Evolutionary conservation across 2,888 invertebrate species (phyloP), one percentile per base, ranked within the genome.

Genomic region (Anagyrus pseudococci): DNA sequence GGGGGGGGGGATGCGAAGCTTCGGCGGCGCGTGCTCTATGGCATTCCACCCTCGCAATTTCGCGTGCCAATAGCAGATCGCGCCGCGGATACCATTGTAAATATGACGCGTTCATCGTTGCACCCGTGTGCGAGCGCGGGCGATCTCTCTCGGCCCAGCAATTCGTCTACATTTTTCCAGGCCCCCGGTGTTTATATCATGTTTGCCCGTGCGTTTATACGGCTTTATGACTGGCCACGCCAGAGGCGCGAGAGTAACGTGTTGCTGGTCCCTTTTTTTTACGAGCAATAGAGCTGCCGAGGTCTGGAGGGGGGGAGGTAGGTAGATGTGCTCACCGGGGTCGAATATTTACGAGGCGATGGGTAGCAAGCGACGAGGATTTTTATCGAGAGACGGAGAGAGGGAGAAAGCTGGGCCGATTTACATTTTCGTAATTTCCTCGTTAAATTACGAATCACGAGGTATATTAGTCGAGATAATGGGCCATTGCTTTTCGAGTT

Each of bases 101-200:
- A 76, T 76, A 76, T 75, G 72, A 76, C 70, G 75, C 75, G 73
- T 73, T 77, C 76, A 76, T 76, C 75, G 70, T n/a, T n/a, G n/a
- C n/a, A 48, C 49, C 54, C 57, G 68, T 66, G 66, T 71, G 63
- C 67, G 69, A 70, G 20, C n/a, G 22, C 37, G 17, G 4, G 22
- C 50, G 15, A 4, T 15, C 10, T 19, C 2, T 50, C 37, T 10
- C 26, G 1, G 23, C 7, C 26, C 3, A 43, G 41, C 19, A 13
- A 56, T 60, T 64, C 47, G 52, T 64, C 58, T 60, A 37, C 44
- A 43, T 64, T 58, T 59, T 56, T 46, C 37, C 29, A 29, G 29
- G 29, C 46, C 46, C 26, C 49, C n/a, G n/a, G n/a, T 55, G 43
- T 58, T 61, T 58, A 50, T 57, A 53, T 48, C 41, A 26, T 37